Evolutionary conservation across 1,140 invertebrate species (phyloP).

Genomic region (Druon quercuslanigerum): DNA sequence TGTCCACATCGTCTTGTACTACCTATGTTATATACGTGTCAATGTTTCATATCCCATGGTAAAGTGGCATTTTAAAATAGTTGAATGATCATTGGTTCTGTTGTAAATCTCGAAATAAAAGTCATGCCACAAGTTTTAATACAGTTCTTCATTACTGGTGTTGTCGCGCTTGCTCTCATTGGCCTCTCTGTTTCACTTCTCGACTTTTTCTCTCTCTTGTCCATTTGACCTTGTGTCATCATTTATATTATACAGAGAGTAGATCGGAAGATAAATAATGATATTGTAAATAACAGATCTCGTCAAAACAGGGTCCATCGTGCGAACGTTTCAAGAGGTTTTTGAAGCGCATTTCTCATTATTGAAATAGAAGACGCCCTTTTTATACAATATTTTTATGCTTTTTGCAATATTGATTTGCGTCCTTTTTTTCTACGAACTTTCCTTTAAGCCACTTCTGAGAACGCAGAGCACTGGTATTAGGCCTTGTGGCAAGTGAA

Average conservation of each 20-base stretch:
- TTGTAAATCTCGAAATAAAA: slow-evolving; percentile 75
- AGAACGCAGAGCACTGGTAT: slow-evolving; percentile 54
- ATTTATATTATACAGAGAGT: slow-evolving; percentile 40
- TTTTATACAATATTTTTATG: slow-evolving; percentile 34
- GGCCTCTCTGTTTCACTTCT: slow-evolving; percentile 44
- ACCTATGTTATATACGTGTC: slow-evolving; percentile 74
- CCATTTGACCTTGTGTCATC: slow-evolving; percentile 32
- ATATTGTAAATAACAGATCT: slow-evolving; percentile 14
- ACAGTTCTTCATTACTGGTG: slow-evolving; percentile 50
- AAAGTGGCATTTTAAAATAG: slow-evolving; percentile 74
- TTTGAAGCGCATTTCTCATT: slow-evolving; percentile 35
- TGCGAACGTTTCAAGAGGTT: slow-evolving; percentile 41
- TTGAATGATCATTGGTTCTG: slow-evolving; percentile 65
- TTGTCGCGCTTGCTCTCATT: neutral
- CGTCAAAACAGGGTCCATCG: slow-evolving; percentile 33
- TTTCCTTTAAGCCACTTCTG: slow-evolving; percentile 41
- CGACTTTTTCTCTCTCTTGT: slow-evolving; percentile 35
- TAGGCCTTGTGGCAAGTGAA: slow-evolving; percentile 56
- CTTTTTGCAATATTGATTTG: slow-evolving; percentile 20
- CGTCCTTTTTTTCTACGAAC: slow-evolving; percentile 34
- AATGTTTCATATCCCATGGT: slow-evolving; percentile 74
- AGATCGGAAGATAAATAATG: neutral
- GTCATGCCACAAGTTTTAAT: slow-evolving; percentile 73
- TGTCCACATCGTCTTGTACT: slow-evolving; percentile 73
- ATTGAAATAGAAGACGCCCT: slow-evolving; percentile 28